Percentiles rank a stretch among this genome's conserved stretches.
Evolutionary conservation across 2,797 vertebrate species (phyloP).

Genomic region (Chaetodon trifasciatus): DNA sequence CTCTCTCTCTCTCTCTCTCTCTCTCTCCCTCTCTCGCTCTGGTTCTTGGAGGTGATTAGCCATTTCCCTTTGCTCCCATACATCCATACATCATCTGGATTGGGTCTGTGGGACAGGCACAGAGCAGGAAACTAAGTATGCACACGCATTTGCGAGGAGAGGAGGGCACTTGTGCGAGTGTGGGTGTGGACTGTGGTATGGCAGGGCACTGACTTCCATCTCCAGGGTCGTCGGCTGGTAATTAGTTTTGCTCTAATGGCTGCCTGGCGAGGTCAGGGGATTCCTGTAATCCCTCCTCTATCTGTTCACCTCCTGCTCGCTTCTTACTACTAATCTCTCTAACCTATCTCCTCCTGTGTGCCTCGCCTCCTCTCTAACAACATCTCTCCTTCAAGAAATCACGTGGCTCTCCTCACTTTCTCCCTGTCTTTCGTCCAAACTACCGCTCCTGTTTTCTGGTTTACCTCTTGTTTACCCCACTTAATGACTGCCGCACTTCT

Average conservation of each 20-base stretch:
- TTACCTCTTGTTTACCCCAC: conserved; percentile 9
- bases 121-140: conserved; percentile 43
- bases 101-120: conserved; percentile 32
- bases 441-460: conserved; percentile 1
- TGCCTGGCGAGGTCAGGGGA: conserved; percentile 75
- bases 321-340: conserved; percentile 75
- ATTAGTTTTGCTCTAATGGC: conserved; percentile 83
- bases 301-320: conserved; percentile 76
- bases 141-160: conserved; percentile 38
- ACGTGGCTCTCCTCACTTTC: conserved; percentile 29
- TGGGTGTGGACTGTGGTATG: conserved; percentile 58
- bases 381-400: conserved; percentile 62
- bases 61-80: conserved; percentile 65
- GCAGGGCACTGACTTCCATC: conserved; percentile 70
- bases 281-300: conserved; percentile 81
- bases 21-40: conserved; percentile 23
- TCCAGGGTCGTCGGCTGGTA: conserved; percentile 74
- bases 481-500: conserved; percentile 11
- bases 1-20: conserved; percentile 26
- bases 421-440: not conserved
- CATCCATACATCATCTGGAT: conserved; percentile 66
- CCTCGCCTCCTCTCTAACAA: conserved; percentile 45
- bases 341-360: conserved; percentile 68
- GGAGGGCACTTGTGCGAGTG: conserved; percentile 43
- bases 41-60: conserved; percentile 62